Conservation (phyloP, 1,140 invertebrate genomes). For the Pogonognathellus flavescens region DNA sequence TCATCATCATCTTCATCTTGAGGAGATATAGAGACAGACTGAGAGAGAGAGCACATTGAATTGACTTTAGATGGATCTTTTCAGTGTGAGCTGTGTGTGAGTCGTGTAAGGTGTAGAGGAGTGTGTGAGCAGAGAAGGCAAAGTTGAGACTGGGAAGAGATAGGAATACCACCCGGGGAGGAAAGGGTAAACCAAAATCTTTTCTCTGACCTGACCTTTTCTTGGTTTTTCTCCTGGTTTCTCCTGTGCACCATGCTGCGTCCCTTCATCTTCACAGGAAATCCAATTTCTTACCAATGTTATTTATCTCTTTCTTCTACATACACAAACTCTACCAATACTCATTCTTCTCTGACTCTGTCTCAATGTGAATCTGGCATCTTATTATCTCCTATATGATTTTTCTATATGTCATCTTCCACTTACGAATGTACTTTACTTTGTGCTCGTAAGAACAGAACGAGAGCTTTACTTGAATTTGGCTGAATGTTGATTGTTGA, state of each 20-base stretch:
- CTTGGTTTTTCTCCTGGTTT: conserved; percentile 57
- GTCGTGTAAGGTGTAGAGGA: too few species aligned
- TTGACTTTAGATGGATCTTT: background rate
- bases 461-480: too few species aligned
- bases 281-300: conserved; percentile 59
- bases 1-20: background rate
- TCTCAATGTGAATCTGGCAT: background rate
- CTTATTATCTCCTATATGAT: background rate
- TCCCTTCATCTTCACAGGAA: conserved; percentile 53
- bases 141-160: background rate
- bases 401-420: background rate
- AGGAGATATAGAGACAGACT: background rate
- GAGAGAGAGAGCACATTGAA: background rate
- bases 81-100: too few species aligned
- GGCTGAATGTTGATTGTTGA: too few species aligned
- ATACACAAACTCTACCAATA: background rate
- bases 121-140: background rate
- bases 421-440: background rate
- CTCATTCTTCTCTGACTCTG: background rate
- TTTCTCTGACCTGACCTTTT: conserved; percentile 51
- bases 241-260: conserved; percentile 25
- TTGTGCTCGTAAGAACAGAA: background rate
- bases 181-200: conserved; percentile 27
- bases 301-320: conserved; percentile 57
- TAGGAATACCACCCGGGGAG: conserved; percentile 2